Conservation (phyloP, 2,888 invertebrate genomes). For the Parelbella ahira region DNA sequence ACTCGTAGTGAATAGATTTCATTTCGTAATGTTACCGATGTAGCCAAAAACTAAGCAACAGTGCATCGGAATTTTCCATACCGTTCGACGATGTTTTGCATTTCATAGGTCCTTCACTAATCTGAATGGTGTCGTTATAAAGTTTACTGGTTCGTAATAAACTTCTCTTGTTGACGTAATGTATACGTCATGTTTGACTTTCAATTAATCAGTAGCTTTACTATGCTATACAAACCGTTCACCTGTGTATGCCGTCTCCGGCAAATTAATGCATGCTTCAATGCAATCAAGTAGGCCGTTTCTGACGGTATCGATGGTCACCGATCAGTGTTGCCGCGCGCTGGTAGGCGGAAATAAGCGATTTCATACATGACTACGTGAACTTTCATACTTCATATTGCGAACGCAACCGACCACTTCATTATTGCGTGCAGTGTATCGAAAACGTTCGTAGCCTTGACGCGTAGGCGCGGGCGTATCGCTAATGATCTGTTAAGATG, state of each 20-base stretch:
- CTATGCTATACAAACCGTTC: not conserved
- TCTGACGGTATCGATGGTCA: conserved; percentile 1
- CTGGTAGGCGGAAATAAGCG: conserved; percentile 5
- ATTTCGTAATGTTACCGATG: too few species aligned
- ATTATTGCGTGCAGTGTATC: conserved; percentile 5
- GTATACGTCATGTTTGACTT: not conserved
- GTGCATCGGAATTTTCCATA: too few species aligned
- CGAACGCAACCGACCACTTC: conserved; percentile 5
- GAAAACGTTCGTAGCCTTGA: too few species aligned
- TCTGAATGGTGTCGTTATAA: too few species aligned
- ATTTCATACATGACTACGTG: conserved; percentile 11
- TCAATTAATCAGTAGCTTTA: not conserved
- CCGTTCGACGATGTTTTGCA: too few species aligned
- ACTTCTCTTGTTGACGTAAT: too few species aligned
- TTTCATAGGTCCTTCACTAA: too few species aligned
- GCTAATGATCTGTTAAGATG: too few species aligned
- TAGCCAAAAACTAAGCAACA: too few species aligned
- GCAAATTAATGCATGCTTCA: conserved; percentile 12
- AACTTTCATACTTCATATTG: conserved; percentile 11
- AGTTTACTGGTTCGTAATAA: too few species aligned
- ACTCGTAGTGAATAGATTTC: conserved; percentile 4
- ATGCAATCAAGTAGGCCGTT: conserved; percentile 1
- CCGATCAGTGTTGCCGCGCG: conserved; percentile 2
- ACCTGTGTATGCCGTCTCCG: not conserved
- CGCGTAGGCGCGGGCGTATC: too few species aligned